Conservation (phyloP, 2,113 vertebrate genomes). For the Coptodon rendalli region DNA sequence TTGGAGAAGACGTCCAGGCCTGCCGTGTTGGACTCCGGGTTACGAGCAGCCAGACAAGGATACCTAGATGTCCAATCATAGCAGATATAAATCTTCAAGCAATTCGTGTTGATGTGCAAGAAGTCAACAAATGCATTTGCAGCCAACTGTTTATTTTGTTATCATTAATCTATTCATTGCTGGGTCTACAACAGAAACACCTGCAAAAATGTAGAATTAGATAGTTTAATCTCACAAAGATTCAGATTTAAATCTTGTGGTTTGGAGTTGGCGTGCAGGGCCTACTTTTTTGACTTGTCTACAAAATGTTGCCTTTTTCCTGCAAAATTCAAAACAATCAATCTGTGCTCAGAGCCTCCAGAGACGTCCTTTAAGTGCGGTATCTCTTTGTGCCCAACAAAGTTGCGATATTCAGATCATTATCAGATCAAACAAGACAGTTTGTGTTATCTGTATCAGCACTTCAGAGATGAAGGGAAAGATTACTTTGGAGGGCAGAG, state of each 20-base stretch:
- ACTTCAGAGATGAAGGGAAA: background rate
- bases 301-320: background rate
- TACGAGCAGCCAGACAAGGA: conserved; percentile 80
- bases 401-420: background rate
- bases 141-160: background rate
- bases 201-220: background rate
- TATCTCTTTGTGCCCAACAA: background rate
- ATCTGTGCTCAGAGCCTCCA: background rate
- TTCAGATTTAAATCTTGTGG: background rate
- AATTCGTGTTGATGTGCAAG: background rate
- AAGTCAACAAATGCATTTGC: background rate
- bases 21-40: conserved; percentile 89
- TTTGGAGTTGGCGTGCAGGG: background rate
- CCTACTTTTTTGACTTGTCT: background rate
- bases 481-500: conserved; percentile 82
- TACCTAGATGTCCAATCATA: conserved; percentile 63
- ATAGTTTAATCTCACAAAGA: background rate
- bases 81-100: background rate
- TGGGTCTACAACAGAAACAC: background rate
- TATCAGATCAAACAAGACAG: background rate
- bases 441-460: background rate
- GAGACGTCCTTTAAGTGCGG: background rate
- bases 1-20: conserved; percentile 88
- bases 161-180: background rate
- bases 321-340: background rate